Conservation (phyloP, 2,888 invertebrate genomes). For the Hirtodrosophila cameraria region DNA sequence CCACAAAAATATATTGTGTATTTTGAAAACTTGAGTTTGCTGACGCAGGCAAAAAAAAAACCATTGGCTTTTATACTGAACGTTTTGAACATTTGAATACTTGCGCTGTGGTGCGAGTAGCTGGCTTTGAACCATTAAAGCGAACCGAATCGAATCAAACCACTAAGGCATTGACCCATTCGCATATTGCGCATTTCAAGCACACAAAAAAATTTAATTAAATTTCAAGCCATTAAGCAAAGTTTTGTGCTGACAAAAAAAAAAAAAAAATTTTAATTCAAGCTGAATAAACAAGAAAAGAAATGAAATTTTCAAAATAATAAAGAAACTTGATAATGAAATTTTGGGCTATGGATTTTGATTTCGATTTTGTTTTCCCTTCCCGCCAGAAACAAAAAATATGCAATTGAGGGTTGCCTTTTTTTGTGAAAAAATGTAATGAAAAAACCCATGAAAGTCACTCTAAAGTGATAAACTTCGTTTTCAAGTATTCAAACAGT, state of each 20-base stretch:
- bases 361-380: background rate
- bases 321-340: constrained; percentile 47
- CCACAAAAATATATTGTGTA: background rate
- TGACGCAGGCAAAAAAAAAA: too few species aligned
- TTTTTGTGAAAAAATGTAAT: too few species aligned
- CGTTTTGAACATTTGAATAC: constrained; percentile 1
- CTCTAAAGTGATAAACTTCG: too few species aligned
- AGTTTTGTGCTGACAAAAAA: constrained; percentile 52
- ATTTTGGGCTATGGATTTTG: constrained; percentile 34
- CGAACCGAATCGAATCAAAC: too few species aligned
- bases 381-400: too few species aligned
- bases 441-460: too few species aligned
- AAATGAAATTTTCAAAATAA: too few species aligned
- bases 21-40: constrained; percentile 24
- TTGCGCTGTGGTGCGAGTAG: constrained; percentile 7
- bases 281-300: constrained; percentile 4
- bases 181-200: constrained; percentile 25
- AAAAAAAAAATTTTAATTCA: too few species aligned
- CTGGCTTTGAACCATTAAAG: too few species aligned
- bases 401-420: too few species aligned
- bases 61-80: constrained; percentile 21
- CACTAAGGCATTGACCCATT: constrained; percentile 13
- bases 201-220: constrained; percentile 60
- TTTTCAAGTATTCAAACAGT: too few species aligned
- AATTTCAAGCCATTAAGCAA: constrained; percentile 68